phyloP scores from a whole-genome alignment of 2,113 vertebrate species.

The Macrotus californicus region DNA sequence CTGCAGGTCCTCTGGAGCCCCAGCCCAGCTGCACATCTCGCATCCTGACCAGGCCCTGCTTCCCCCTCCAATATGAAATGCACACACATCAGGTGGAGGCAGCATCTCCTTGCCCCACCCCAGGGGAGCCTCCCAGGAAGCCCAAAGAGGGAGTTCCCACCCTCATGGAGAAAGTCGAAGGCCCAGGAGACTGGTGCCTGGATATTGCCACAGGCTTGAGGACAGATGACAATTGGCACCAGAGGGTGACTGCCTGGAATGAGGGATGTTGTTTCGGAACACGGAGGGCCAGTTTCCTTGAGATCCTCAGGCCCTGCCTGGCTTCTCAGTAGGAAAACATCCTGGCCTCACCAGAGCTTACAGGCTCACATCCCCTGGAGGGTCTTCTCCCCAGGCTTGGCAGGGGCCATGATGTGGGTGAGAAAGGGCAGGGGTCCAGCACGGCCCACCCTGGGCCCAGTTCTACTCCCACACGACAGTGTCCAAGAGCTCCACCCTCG shows the following conservation, averaged over 20 bases:
- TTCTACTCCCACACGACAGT: not conserved
- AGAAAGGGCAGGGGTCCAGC: not conserved
- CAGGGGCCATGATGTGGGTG: not conserved
- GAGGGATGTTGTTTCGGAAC: not conserved
- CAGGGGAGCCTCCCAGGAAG: not conserved
- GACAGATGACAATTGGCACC: not conserved
- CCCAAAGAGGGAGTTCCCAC: too few species aligned
- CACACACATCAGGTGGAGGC: not conserved
- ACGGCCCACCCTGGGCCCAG: not conserved
- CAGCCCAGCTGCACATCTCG: rapidly evolving
- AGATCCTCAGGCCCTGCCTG: not conserved
- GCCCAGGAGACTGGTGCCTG: not conserved
- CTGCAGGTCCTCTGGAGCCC: rapidly evolving
- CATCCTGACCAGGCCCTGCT: not conserved
- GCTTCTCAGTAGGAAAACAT: not conserved
- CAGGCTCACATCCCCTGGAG: not conserved
- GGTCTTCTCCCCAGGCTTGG: not conserved
- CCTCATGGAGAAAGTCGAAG: not conserved
- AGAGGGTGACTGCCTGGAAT: not conserved
- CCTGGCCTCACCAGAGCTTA: not conserved
- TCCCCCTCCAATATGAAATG: not conserved
- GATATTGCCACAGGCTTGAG: not conserved
- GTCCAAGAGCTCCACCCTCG: rapidly evolving
- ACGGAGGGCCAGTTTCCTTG: not conserved
- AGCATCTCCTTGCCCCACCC: not conserved